Conservation (phyloP, 2,113 vertebrate species). For the Chlorodrepanis virens region DNA sequence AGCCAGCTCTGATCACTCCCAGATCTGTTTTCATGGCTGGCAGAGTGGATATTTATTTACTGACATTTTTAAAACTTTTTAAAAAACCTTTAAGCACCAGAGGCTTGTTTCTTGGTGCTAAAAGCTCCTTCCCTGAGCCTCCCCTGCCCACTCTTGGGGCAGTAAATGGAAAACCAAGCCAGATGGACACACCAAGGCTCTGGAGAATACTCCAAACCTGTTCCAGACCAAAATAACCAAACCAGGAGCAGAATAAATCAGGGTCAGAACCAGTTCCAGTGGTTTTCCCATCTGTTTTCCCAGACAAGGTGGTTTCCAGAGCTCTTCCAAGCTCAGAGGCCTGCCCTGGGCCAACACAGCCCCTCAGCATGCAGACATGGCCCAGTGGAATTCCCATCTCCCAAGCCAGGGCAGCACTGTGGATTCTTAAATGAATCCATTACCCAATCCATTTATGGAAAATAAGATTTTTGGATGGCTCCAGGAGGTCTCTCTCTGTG, state of each 20-base stretch:
- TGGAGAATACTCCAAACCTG: neutral
- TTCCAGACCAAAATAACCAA: neutral
- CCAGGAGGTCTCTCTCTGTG: neutral
- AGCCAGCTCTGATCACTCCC: neutral
- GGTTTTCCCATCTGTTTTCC: rapidly evolving
- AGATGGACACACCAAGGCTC: neutral
- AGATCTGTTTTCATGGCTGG: neutral
- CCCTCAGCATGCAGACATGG: rapidly evolving
- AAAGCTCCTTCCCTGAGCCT: neutral
- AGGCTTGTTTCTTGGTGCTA: rapidly evolving
- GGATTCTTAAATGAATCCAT: neutral
- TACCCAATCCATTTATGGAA: neutral
- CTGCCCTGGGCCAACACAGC: neutral
- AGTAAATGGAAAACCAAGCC: neutral
- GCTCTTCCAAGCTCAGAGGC: neutral
- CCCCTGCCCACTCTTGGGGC: too few relatives aligned
- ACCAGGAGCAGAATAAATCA: neutral
- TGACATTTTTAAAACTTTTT: neutral
- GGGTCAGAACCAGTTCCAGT: neutral
- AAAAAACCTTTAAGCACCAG: neutral
- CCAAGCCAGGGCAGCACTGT: neutral
- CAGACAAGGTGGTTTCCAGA: neutral
- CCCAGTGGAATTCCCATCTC: neutral
- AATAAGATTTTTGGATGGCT: neutral
- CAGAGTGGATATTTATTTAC: neutral